Conservation (phyloP, 2,888 invertebrate genomes). For the Lamellibrachia columna region DNA sequence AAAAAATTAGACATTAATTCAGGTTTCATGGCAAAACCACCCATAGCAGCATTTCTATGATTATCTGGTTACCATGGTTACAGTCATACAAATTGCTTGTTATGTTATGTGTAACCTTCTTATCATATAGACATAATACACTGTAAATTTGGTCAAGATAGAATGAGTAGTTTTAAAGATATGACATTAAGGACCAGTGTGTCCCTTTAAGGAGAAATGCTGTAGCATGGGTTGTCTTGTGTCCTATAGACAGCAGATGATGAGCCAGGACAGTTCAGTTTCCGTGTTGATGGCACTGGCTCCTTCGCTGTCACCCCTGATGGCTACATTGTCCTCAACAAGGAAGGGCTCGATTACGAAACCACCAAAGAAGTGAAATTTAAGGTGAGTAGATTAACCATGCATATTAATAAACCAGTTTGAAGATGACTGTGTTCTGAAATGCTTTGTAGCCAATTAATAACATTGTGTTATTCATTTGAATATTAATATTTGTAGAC, state of each 20-base stretch:
- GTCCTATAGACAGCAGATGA: slow-evolving; percentile 36
- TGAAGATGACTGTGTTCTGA: neutral
- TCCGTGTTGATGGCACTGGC: slow-evolving; percentile 35
- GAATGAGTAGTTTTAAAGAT: too few species aligned
- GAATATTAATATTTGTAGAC: too few species aligned
- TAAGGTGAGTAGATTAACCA: slow-evolving; percentile 27
- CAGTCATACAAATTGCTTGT: neutral
- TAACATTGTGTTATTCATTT: neutral
- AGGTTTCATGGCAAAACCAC: too few species aligned
- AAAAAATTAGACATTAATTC: too few species aligned
- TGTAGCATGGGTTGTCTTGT: too few species aligned
- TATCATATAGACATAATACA: too few species aligned
- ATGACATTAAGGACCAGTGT: too few species aligned
- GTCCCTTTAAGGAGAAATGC: too few species aligned
- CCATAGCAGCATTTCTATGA: too few species aligned
- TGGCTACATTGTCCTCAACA: slow-evolving; percentile 37
- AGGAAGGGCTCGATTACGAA: slow-evolving; percentile 40
- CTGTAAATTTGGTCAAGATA: too few species aligned
- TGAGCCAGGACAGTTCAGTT: slow-evolving; percentile 30
- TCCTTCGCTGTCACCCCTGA: slow-evolving; percentile 36
- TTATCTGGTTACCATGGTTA: too few species aligned
- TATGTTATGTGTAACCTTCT: neutral
- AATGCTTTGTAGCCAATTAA: slow-evolving; percentile 18
- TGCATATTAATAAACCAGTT: neutral
- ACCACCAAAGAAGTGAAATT: slow-evolving; percentile 35